These are phyloP conservation scores for Sylvilagus bachmani DNA, from an alignment of 2,113 vertebrate genomes.

Conservation along the genomic window DNA sequence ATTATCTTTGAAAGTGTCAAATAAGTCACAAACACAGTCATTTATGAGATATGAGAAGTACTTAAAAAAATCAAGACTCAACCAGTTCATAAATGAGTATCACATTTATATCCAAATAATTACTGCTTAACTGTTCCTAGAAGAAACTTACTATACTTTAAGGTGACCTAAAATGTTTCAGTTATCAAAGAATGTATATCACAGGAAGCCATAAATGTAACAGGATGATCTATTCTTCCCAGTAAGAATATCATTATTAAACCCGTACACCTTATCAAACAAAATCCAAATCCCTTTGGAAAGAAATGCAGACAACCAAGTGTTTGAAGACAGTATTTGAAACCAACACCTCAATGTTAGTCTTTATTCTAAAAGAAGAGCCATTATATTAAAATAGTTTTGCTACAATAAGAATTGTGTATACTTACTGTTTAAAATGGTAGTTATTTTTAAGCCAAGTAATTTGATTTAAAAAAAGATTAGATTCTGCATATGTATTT, in stretches of 20 bases:
- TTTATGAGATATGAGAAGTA: not conserved
- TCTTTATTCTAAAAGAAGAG: constrained; percentile 76
- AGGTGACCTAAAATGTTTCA: constrained; percentile 22
- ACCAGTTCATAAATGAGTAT: not conserved
- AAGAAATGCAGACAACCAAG: constrained; percentile 13
- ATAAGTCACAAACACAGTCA: not conserved
- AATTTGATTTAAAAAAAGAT: constrained; percentile 23
- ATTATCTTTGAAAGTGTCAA: constrained; percentile 15
- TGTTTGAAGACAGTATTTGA: constrained; percentile 61
- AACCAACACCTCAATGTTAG: constrained; percentile 84
- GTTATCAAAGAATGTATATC: not conserved
- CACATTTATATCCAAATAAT: constrained; percentile 6
- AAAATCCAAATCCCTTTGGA: constrained; percentile 54
- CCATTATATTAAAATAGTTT: constrained; percentile 80
- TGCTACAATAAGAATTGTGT: constrained; percentile 84
- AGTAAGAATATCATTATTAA: constrained; percentile 63
- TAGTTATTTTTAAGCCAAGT: constrained; percentile 54
- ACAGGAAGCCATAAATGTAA: not conserved
- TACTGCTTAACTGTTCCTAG: constrained; percentile 17
- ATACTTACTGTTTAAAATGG: not conserved
- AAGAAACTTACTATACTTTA: not conserved
- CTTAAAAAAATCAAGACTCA: not conserved
- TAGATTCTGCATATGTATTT: constrained; percentile 50
- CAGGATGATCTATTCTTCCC: not conserved
- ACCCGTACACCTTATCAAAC: not conserved